phyloP scores from a whole-genome alignment of 2,113 vertebrate genomes.

The Plectropomus leopardus region DNA sequence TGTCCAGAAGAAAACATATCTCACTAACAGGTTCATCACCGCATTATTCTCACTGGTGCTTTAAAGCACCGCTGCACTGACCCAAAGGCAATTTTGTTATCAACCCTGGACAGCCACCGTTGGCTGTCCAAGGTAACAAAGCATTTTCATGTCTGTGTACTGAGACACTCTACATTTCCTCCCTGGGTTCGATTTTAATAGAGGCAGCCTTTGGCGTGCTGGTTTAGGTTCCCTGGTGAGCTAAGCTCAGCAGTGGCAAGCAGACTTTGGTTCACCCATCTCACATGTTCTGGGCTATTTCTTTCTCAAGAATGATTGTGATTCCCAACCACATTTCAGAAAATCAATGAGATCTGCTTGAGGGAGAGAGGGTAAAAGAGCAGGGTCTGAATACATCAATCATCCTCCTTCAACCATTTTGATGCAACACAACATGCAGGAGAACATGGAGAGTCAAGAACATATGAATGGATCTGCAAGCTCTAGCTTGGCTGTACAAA shows the following conservation, averaged over 20 bases:
- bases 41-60: conserved; percentile 25
- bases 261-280: conserved; percentile 55
- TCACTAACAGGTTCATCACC: conserved; percentile 26
- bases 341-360: conserved; percentile 66
- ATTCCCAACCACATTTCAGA: conserved; percentile 68
- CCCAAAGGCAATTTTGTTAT: conserved; percentile 51
- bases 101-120: conserved; percentile 39
- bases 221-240: conserved; percentile 56
- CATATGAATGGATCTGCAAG: not conserved
- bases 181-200: conserved; percentile 29
- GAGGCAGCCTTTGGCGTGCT: conserved; percentile 43
- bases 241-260: conserved; percentile 46
- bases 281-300: conserved; percentile 59
- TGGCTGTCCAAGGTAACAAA: conserved; percentile 48
- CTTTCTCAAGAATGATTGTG: conserved; percentile 62
- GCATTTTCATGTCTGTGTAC: conserved; percentile 33
- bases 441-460: conserved; percentile 17
- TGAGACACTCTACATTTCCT: conserved; percentile 41
- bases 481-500: not conserved
- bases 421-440: conserved; percentile 42
- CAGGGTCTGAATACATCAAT: conserved; percentile 54
- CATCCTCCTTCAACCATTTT: conserved; percentile 43
- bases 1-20: conserved; percentile 19
- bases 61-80: conserved; percentile 32
- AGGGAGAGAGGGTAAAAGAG: conserved; percentile 40